These are phyloP conservation scores for Cromileptes altivelis DNA, from an alignment of 2,113 vertebrate genomes.

Conservation along the genomic window DNA sequence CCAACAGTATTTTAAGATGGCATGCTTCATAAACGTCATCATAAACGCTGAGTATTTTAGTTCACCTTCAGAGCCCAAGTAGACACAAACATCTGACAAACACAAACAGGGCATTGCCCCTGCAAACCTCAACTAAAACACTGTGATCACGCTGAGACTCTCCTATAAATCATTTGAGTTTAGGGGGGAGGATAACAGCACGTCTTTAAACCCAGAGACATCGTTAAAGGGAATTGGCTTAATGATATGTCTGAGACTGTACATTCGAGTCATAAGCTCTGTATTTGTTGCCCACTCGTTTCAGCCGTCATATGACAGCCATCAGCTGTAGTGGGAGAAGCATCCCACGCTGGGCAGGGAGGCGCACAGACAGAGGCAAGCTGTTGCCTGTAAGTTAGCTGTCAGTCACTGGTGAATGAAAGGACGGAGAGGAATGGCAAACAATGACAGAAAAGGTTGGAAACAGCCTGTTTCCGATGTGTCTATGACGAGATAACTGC, in stretches of 20 bases:
- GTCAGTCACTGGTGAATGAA: constrained; percentile 23
- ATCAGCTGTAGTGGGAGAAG: constrained; percentile 47
- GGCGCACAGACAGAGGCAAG: constrained; percentile 46
- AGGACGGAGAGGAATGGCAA: constrained; percentile 37
- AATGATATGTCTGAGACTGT: constrained; percentile 74
- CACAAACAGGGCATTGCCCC: constrained; percentile 59
- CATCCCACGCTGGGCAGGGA: constrained; percentile 22
- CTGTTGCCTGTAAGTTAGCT: constrained; percentile 39
- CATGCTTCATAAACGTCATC: constrained; percentile 18
- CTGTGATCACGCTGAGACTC: constrained; percentile 62
- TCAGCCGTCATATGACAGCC: constrained; percentile 45
- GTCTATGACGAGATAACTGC: background rate
- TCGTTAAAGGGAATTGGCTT: constrained; percentile 73
- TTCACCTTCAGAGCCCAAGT: constrained; percentile 33
- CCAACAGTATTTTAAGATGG: background rate
- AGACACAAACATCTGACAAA: constrained; percentile 48
- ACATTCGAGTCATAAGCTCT: constrained; percentile 60
- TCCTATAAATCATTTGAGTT: constrained; percentile 68
- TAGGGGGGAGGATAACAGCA: constrained; percentile 62
- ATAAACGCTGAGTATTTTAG: constrained; percentile 24
- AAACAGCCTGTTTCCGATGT: background rate
- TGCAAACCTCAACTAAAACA: constrained; percentile 64
- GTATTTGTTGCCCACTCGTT: constrained; percentile 67
- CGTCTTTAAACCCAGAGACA: constrained; percentile 57
- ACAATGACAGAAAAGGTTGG: constrained; percentile 1